Base-by-base conservation (phyloP, 2,797 vertebrate species). In the Cheirogaleus major region DNA sequence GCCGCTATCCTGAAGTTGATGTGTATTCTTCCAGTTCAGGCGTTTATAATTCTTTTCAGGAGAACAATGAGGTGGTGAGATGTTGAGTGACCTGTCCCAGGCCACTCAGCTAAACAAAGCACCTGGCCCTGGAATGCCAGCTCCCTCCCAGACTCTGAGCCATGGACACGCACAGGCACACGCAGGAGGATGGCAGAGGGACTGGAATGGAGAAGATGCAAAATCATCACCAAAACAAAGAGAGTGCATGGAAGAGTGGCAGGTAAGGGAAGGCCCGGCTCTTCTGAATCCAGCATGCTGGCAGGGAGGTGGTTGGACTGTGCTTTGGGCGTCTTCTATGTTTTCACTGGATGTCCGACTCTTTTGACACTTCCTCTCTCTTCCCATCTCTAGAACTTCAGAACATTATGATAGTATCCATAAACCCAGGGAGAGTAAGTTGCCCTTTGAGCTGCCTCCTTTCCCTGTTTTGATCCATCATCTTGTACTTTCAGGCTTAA, bases 91-190 rank as follows among this genome's bases (percentile, higher is more conserved):
- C 12, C 35, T 81, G 2, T 32, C 43, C 41, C 69, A 70, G 23
- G 30, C 11, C 18, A 30, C 30, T 35, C 27, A 55, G 38, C 11
- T 35, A 73, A 11, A 9, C 0, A 17, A 48, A 73, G 59, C 41
- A n/a, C 30, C 50, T 32, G 38, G 43, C 45, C 14, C 9, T 7
- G 5, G 43, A 32, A 73, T 23, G 32, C 13, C n/a, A 41, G 17
- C 22, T 38, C 43, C 15, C 13, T 86, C 6, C 38, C 18, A 20
- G 32, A 50, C 48, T 92, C 50, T 13, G 25, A 80, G 25, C 7
- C 8, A 20, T 14, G 2, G 41, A 3, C 27, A 81, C 5, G 4
- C 2, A 41, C 2, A 2, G 6, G 1, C 6, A 50, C 17, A 2
- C 0, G 15, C 20, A n/a, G 12, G 3, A n/a, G 48, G 8, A 7